Evolutionary conservation across 2,888 invertebrate genomes (phyloP).

Genomic region (Creontiades dilutus): DNA sequence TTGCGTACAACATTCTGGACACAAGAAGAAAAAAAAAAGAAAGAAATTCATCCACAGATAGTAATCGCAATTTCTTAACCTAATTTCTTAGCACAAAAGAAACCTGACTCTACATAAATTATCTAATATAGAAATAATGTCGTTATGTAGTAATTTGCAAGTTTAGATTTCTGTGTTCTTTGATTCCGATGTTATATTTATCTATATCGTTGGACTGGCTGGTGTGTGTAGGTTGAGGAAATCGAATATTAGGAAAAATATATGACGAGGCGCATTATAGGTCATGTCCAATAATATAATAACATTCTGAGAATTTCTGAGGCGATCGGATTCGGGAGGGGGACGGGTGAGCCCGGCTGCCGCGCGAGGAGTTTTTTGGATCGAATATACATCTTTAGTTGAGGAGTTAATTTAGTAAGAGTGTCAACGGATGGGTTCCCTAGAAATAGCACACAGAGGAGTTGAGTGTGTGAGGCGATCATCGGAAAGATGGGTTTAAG

Average conservation of each 20-base stretch:
- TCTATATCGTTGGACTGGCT: not conserved
- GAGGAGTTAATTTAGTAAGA: slow-evolving; percentile 73
- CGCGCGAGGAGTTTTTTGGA: slow-evolving; percentile 56
- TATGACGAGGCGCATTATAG: not conserved
- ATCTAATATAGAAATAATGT: too few species aligned
- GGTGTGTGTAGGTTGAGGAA: not conserved
- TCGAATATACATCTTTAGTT: slow-evolving; percentile 70
- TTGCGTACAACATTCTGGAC: too few species aligned
- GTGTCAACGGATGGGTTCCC: slow-evolving; percentile 73
- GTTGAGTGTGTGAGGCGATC: slow-evolving; percentile 68
- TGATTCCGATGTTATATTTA: not conserved
- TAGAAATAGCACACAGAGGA: slow-evolving; percentile 72
- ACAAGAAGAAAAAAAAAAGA: too few species aligned
- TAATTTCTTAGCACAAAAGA: too few species aligned
- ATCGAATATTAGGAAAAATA: not conserved
- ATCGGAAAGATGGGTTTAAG: slow-evolving; percentile 67
- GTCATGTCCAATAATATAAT: not conserved
- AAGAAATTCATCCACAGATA: too few species aligned
- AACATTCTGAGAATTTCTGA: not conserved
- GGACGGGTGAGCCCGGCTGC: slow-evolving; percentile 43
- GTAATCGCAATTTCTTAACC: too few species aligned
- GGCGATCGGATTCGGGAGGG: not conserved
- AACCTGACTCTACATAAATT: too few species aligned
- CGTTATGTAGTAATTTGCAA: too few species aligned
- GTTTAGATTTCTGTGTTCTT: not conserved